These are phyloP conservation scores for Darwinula stevensoni DNA, from an alignment of 2,888 invertebrate genomes.

Conservation along the genomic window DNA sequence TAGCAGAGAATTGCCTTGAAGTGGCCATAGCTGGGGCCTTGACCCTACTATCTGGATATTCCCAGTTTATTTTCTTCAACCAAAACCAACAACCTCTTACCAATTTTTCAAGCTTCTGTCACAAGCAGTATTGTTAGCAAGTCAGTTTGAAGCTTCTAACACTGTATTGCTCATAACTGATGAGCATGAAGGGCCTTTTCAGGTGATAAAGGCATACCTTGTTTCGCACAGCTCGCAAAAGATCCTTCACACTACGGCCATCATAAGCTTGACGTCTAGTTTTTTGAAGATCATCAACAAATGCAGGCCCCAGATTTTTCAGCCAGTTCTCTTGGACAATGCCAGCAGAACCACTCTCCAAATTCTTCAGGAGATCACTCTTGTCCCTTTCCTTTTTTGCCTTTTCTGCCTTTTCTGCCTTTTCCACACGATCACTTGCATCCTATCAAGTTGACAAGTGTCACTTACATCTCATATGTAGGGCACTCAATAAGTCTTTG, in stretches of 20 bases:
- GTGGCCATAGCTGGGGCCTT: too few species aligned
- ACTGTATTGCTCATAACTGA: too few species aligned
- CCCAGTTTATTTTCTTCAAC: too few species aligned
- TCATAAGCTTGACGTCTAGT: conserved; percentile 73
- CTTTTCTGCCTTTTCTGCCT: too few species aligned
- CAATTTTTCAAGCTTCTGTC: too few species aligned
- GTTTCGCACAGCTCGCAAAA: conserved; percentile 74
- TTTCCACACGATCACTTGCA: conserved; percentile 88
- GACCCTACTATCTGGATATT: too few species aligned
- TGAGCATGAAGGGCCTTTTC: too few species aligned
- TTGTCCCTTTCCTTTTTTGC: conserved; percentile 31
- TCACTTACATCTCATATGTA: not conserved
- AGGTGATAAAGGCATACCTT: conserved; percentile 74
- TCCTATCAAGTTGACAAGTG: conserved; percentile 23
- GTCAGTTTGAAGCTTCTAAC: too few species aligned
- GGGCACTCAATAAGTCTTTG: too few species aligned
- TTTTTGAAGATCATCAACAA: conserved; percentile 73
- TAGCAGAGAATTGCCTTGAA: too few species aligned
- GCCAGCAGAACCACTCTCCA: conserved; percentile 29
- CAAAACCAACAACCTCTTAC: too few species aligned
- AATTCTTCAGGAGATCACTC: conserved; percentile 29
- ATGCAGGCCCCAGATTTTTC: conserved; percentile 39
- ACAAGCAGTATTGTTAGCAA: too few species aligned
- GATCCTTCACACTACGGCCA: conserved; percentile 58
- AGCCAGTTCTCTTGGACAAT: conserved; percentile 66